phyloP scores from a whole-genome alignment of 1,140 invertebrate species.

The Papilio dardanus region DNA sequence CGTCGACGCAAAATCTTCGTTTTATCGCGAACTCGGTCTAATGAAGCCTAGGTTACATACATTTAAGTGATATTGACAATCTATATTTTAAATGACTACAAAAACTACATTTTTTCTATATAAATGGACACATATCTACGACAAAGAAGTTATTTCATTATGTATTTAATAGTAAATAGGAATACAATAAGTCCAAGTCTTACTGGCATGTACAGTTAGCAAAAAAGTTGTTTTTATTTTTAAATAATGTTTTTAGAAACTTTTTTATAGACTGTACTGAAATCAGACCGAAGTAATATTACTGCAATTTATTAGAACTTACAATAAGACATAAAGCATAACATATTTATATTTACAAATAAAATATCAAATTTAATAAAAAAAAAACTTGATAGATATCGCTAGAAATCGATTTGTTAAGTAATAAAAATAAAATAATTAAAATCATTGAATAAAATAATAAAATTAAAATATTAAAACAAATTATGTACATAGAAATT shows the following conservation, averaged over 20 bases:
- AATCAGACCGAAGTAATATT: neutral
- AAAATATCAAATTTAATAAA: neutral
- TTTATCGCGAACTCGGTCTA: too few relatives aligned
- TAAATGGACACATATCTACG: neutral
- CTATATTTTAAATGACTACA: neutral
- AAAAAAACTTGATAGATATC: neutral
- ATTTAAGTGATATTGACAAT: neutral
- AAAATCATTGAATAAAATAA: neutral
- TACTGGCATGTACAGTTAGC: neutral
- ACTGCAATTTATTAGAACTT: neutral
- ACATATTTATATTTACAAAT: neutral
- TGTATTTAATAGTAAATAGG: constrained; percentile 2
- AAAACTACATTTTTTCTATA: neutral
- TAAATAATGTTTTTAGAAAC: neutral
- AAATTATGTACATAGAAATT: neutral
- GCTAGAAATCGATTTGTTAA: neutral
- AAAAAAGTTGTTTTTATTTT: neutral
- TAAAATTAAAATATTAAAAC: constrained; percentile 4
- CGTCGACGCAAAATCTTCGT: too few relatives aligned
- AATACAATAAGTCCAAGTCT: neutral
- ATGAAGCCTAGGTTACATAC: neutral
- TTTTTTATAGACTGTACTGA: neutral
- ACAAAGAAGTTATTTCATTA: too few relatives aligned
- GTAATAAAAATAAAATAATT: neutral
- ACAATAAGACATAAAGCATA: neutral